Evolutionary conservation across 1,140 invertebrate species (phyloP).

Genomic region (Rhizoglyphus robini): DNA sequence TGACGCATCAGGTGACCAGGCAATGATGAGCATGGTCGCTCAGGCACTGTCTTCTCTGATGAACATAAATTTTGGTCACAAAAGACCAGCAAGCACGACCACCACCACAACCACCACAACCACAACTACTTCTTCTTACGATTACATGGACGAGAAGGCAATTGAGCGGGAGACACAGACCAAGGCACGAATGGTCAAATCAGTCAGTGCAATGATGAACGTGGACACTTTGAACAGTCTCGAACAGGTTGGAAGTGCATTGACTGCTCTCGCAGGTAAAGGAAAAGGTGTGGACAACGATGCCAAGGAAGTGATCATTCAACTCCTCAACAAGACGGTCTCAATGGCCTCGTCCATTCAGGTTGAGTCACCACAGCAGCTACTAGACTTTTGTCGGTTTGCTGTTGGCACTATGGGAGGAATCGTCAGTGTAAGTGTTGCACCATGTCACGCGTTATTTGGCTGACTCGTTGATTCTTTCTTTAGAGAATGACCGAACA

Average conservation of each 20-base stretch:
- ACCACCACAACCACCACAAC: slow-evolving; percentile 22
- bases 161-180: slow-evolving; percentile 25
- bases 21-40: slow-evolving; percentile 29
- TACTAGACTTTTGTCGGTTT: slow-evolving; percentile 29
- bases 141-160: slow-evolving; percentile 23
- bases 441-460: background rate
- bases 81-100: slow-evolving; percentile 5
- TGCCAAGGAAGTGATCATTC: slow-evolving; percentile 27
- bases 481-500: slow-evolving; percentile 29
- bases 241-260: slow-evolving; percentile 28
- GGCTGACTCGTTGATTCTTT: background rate
- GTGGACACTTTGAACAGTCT: slow-evolving; percentile 28
- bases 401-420: slow-evolving; percentile 30
- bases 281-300: slow-evolving; percentile 29
- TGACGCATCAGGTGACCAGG: slow-evolving; percentile 29
- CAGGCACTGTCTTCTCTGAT: slow-evolving; percentile 29
- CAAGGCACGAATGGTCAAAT: slow-evolving; percentile 27
- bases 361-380: slow-evolving; percentile 29
- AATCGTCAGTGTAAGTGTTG: slow-evolving; percentile 28
- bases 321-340: slow-evolving; percentile 28
- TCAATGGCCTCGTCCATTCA: slow-evolving; percentile 26
- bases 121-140: background rate
- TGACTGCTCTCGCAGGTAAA: slow-evolving; percentile 28
- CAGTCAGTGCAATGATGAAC: slow-evolving; percentile 28
- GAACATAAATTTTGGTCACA: slow-evolving; percentile 24